Conservation (phyloP, 2,113 vertebrate genomes). For the Thinocorus orbignyianus region DNA sequence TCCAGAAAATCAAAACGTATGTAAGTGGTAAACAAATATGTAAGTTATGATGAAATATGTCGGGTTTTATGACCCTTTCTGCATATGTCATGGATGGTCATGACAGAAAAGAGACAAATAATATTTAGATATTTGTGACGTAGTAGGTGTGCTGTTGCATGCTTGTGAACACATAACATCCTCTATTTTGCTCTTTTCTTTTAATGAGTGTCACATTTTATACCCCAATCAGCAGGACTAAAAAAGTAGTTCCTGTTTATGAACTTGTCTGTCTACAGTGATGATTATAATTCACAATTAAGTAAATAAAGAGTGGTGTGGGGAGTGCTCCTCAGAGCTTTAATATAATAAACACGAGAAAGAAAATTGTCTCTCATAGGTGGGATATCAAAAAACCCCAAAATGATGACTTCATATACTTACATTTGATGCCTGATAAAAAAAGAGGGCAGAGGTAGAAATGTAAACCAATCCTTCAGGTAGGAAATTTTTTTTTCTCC, state of each 20-base stretch:
- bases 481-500: not conserved
- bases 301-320: not conserved
- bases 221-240: not conserved
- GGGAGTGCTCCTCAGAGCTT: not conserved
- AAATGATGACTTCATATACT: not conserved
- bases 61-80: not conserved
- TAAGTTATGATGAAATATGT: not conserved
- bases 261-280: not conserved
- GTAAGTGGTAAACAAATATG: not conserved
- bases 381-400: not conserved
- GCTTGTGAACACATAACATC: not conserved
- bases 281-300: not conserved
- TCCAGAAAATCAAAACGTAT: not conserved
- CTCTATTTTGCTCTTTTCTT: not conserved
- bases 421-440: not conserved
- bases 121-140: not conserved
- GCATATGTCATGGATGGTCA: not conserved
- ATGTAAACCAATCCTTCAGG: not conserved
- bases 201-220: not conserved
- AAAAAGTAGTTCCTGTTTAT: not conserved
- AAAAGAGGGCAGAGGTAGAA: not conserved
- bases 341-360: not conserved
- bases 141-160: not conserved
- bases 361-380: not conserved
- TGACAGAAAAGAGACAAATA: not conserved